Conservation (phyloP, 2,888 invertebrate genomes). For the Eledona agricola region DNA sequence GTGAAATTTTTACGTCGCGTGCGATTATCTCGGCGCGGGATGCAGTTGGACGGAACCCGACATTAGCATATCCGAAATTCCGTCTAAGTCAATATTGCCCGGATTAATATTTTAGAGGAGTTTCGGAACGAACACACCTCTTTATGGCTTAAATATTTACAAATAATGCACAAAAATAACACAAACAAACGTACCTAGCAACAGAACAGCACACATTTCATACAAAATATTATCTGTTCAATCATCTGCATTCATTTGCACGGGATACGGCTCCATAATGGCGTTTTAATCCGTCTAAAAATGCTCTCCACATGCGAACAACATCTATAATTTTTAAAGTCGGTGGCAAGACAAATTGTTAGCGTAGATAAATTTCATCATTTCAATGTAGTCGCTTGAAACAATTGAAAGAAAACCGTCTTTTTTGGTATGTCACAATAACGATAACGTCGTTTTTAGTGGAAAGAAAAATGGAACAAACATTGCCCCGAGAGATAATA, state of each 20-base stretch:
- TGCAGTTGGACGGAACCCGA: background rate
- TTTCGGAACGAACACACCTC: conserved; percentile 1
- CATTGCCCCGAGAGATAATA: conserved; percentile 9
- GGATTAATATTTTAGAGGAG: conserved; percentile 18
- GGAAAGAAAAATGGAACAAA: conserved; percentile 20
- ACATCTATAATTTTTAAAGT: no score
- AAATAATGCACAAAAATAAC: background rate
- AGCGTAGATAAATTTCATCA: no score
- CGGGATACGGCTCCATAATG: no score
- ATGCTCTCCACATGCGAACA: no score
- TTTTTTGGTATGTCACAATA: conserved; percentile 16
- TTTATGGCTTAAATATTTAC: conserved; percentile 22
- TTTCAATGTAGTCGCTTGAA: no score
- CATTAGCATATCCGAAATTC: conserved; percentile 9
- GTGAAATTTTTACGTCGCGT: conserved; percentile 1
- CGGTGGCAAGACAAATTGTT: no score
- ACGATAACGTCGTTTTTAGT: conserved; percentile 18
- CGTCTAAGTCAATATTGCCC: conserved; percentile 7
- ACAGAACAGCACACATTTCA: conserved; percentile 1
- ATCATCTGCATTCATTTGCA: no score
- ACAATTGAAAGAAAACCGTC: no score
- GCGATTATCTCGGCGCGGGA: conserved; percentile 1
- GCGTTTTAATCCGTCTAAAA: no score
- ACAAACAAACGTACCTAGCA: conserved; percentile 1
- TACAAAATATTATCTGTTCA: no score